These are phyloP conservation scores for Arrhopalites spinosus DNA, from an alignment of 2,888 invertebrate species.

Conservation along the genomic window DNA sequence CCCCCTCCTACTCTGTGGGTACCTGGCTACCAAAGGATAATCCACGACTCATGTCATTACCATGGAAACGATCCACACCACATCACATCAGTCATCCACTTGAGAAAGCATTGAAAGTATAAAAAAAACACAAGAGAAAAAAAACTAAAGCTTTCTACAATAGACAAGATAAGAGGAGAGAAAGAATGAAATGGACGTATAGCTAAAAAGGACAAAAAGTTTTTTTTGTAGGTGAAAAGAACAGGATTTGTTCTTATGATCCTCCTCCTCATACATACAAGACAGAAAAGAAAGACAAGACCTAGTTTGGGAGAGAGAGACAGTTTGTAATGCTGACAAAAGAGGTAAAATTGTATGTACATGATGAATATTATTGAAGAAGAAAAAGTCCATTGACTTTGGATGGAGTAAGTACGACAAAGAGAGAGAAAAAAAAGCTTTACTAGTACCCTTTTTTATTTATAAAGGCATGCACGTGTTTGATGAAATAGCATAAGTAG, in stretches of 20 bases:
- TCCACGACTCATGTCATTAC: slow-evolving; percentile 24
- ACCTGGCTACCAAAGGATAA: neutral
- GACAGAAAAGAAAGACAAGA: neutral
- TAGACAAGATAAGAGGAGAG: neutral
- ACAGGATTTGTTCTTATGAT: neutral
- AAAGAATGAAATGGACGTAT: neutral
- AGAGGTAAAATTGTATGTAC: neutral
- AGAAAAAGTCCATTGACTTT: too few relatives aligned
- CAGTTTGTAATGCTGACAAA: neutral
- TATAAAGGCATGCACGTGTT: too few relatives aligned
- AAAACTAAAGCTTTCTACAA: neutral
- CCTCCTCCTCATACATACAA: neutral
- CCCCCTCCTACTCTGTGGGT: neutral
- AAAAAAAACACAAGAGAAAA: neutral
- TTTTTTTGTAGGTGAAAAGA: neutral
- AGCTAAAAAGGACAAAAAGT: neutral
- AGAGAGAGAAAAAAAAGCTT: too few relatives aligned
- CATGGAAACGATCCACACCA: slow-evolving; percentile 22
- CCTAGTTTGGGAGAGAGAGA: neutral
- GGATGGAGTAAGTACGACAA: too few relatives aligned
- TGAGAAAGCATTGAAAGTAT: neutral
- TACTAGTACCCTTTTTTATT: too few relatives aligned
- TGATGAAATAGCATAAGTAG: too few relatives aligned
- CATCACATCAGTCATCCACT: slow-evolving; percentile 1
- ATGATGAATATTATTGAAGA: neutral